These are phyloP conservation scores for Cenopis cana DNA, from an alignment of 2,888 invertebrate genomes.

Conservation along the genomic window DNA sequence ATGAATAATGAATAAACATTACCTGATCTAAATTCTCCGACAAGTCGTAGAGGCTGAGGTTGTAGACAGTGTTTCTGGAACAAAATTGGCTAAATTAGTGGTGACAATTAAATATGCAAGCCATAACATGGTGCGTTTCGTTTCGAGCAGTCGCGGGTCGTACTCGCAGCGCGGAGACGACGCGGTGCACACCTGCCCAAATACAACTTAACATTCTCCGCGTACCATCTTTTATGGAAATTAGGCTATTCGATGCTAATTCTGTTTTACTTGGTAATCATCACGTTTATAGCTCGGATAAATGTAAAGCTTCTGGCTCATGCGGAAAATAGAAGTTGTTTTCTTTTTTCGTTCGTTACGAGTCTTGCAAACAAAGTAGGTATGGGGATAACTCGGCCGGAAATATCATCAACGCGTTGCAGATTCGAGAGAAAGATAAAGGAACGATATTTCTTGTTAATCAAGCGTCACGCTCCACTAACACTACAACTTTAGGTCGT, in stretches of 20 bases:
- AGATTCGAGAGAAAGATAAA: not conserved
- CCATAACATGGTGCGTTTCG: conserved; percentile 44
- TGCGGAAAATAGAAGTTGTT: conserved; percentile 31
- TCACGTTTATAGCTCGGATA: conserved; percentile 43
- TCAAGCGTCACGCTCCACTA: not conserved
- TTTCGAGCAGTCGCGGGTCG: conserved; percentile 30
- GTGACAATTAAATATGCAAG: conserved; percentile 51
- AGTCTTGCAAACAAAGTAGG: not conserved
- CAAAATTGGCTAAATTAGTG: conserved; percentile 53
- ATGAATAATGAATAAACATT: conserved; percentile 57
- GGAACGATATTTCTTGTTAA: not conserved
- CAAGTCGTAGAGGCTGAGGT: conserved; percentile 94
- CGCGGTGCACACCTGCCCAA: conserved; percentile 49
- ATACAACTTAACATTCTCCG: conserved; percentile 48
- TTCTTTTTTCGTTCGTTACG: conserved; percentile 1
- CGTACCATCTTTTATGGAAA: conserved; percentile 48
- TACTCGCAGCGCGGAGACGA: conserved; percentile 34
- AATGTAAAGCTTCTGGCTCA: conserved; percentile 40
- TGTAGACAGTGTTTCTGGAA: conserved; percentile 95
- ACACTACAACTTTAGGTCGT: not conserved
- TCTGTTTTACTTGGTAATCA: conserved; percentile 45
- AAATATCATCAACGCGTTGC: conserved; percentile 10
- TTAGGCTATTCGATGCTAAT: conserved; percentile 51
- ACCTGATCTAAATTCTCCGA: conserved; percentile 91
- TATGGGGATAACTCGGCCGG: not conserved